phyloP scores from a whole-genome alignment of 2,797 vertebrate genomes.

The Lutjanus argentimaculatus region DNA sequence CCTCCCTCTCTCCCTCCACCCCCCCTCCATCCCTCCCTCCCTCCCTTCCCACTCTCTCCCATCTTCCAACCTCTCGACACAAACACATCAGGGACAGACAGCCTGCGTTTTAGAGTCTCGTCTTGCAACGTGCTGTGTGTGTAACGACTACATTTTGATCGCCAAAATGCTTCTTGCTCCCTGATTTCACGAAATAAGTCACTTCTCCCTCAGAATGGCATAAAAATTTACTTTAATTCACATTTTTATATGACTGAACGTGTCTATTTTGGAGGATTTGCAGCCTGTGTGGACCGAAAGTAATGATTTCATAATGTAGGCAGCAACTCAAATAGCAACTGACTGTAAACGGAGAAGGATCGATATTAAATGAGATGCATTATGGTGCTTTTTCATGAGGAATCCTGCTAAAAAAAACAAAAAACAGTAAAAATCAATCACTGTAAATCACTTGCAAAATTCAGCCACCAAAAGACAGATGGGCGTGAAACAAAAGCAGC shows the following conservation, averaged over 20 bases:
- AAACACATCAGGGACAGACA: slow-evolving; percentile 61
- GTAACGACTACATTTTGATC: slow-evolving; percentile 26
- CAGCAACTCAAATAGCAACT: slow-evolving; percentile 42
- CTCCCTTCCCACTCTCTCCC: slow-evolving; percentile 21
- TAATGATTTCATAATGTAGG: slow-evolving; percentile 39
- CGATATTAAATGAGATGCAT: slow-evolving; percentile 59
- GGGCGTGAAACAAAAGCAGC: slow-evolving; percentile 40
- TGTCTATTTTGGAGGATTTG: background rate
- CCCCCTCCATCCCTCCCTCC: slow-evolving; percentile 24
- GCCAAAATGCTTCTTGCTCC: slow-evolving; percentile 6
- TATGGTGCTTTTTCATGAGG: slow-evolving; percentile 45
- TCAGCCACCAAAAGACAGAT: slow-evolving; percentile 51
- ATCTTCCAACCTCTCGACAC: slow-evolving; percentile 50
- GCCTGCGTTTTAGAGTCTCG: slow-evolving; percentile 31
- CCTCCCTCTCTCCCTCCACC: slow-evolving; percentile 26
- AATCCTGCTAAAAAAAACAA: slow-evolving; percentile 17
- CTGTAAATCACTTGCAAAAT: slow-evolving; percentile 43
- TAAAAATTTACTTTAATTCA: background rate
- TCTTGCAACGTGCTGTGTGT: slow-evolving; percentile 41
- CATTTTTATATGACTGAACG: background rate
- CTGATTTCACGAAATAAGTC: slow-evolving; percentile 21
- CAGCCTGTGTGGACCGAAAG: slow-evolving; percentile 3
- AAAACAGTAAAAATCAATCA: slow-evolving; percentile 53
- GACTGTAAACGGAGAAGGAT: slow-evolving; percentile 48
- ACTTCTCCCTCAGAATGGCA: background rate